These are phyloP conservation scores for Crematogaster levior DNA, from an alignment of 2,888 invertebrate genomes.

Conservation along the genomic window DNA sequence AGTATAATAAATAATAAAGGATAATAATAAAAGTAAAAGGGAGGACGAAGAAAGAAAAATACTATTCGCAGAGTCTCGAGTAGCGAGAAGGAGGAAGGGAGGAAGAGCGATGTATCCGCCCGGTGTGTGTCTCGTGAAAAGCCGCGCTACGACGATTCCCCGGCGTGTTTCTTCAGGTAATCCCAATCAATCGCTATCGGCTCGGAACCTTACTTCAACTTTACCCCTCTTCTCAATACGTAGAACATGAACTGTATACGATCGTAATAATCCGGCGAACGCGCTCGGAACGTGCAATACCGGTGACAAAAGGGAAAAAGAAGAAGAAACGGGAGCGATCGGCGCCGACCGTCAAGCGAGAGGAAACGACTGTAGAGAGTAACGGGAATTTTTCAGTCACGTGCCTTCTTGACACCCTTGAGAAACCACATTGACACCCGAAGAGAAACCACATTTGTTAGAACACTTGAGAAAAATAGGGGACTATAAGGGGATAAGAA, in stretches of 20 bases:
- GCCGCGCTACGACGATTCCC: conserved; percentile 3
- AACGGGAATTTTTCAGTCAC: conserved; percentile 70
- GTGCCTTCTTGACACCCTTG: conserved; percentile 71
- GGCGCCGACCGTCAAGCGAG: conserved; percentile 47
- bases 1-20: conserved; percentile 39
- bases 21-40: conserved; percentile 38
- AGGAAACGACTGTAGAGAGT: conserved; percentile 57
- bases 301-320: conserved; percentile 32
- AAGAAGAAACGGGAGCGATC: conserved; percentile 25
- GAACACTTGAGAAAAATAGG: conserved; percentile 15
- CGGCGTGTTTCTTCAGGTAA: conserved; percentile 9
- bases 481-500: not conserved
- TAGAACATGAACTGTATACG: conserved; percentile 63
- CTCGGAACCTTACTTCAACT: conserved; percentile 19
- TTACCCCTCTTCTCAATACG: conserved; percentile 23
- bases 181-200: conserved; percentile 18
- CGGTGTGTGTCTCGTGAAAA: conserved; percentile 26
- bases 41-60: conserved; percentile 14
- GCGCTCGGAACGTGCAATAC: conserved; percentile 67
- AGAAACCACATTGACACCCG: too few species aligned
- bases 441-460: conserved; percentile 54
- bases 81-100: not conserved
- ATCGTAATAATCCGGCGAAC: conserved; percentile 23
- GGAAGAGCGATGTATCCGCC: not conserved
- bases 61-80: conserved; percentile 21